Percentiles rank a stretch among this genome's conserved stretches.
phyloP scores from a whole-genome alignment of 2,113 vertebrate genomes.

The Thinocorus orbignyianus region DNA sequence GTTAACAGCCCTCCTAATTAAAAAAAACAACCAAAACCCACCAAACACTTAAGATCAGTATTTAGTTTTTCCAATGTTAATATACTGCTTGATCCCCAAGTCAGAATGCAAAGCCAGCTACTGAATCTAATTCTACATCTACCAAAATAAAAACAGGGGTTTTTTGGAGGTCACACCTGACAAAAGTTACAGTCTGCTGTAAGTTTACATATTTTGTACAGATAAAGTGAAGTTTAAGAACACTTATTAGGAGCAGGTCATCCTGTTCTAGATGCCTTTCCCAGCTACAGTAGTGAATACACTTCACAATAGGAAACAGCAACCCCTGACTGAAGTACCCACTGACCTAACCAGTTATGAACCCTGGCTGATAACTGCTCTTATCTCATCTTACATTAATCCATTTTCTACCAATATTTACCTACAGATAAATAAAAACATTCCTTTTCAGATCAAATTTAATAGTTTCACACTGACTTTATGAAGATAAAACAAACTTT shows the following conservation, averaged over 20 bases:
- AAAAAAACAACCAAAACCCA: too few relatives aligned
- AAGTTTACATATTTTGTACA: background rate
- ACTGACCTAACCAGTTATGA: background rate
- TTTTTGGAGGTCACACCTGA: background rate
- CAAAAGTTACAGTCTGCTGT: background rate
- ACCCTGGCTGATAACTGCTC: background rate
- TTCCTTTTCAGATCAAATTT: background rate
- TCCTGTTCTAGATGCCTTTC: background rate
- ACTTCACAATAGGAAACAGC: background rate
- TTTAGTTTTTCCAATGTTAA: background rate
- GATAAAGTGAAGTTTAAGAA: background rate
- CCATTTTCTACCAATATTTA: background rate
- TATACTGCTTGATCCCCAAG: background rate
- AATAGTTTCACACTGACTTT: background rate
- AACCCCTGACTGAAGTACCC: background rate
- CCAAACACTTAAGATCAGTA: too few relatives aligned
- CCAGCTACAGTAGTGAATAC: background rate
- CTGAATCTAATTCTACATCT: background rate
- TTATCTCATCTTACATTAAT: background rate
- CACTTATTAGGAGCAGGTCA: background rate
- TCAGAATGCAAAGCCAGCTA: background rate
- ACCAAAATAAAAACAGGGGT: background rate
- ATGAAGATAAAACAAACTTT: background rate
- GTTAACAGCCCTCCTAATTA: slow-evolving; percentile 60
- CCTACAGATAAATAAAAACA: background rate